Evolutionary conservation across 1,140 invertebrate genomes (phyloP), one percentile per base, ranked within the genome.

Genomic region (Heliconius melpomene): DNA sequence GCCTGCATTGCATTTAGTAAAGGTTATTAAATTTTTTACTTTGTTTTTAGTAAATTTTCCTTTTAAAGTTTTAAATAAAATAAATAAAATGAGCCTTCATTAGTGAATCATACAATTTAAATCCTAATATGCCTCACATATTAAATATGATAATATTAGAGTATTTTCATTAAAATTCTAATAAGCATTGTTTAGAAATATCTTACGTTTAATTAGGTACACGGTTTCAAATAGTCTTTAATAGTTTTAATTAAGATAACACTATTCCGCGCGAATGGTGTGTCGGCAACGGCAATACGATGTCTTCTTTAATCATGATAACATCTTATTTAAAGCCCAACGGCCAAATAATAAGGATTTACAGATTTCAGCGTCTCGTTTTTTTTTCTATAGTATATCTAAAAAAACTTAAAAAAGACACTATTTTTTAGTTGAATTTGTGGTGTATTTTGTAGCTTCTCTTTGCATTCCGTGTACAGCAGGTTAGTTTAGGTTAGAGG

Each of bases 211-310:
- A 66, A 66, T 66, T 66, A 66, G 57, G 57, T 66, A 29, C 23
- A 66, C 20, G 11, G 23, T 66, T 66, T 66, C 57, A 66, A 66
- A 66, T 26, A 29, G 57, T 66, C 23, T 26, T 66, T 66, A 66
- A 66, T 29, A 66, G 60, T 66, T 66, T 66, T 66, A 11, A 66
- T 66, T 66, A 66, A 66, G 60, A 66, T 66, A 66, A 66, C 60
- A 66, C 9, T 7, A 26, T 66, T 66, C 23, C 23, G 60, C 23
- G 6, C 60, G 60, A 13, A 66, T 29, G 23, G 60, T 66, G 57
- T 66, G 23, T 66, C 20, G 57, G 3, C 57, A 66, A 66, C 57
- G 57, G 57, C 23, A 66, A 66, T 66, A n/a, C 57, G 23, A 11
- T 66, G 60, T 26, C 60, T 29, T 66, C 9, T 11, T 26, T 26